Base-by-base conservation (phyloP, 2,113 vertebrate species). In the Halichoeres trimaculatus region DNA sequence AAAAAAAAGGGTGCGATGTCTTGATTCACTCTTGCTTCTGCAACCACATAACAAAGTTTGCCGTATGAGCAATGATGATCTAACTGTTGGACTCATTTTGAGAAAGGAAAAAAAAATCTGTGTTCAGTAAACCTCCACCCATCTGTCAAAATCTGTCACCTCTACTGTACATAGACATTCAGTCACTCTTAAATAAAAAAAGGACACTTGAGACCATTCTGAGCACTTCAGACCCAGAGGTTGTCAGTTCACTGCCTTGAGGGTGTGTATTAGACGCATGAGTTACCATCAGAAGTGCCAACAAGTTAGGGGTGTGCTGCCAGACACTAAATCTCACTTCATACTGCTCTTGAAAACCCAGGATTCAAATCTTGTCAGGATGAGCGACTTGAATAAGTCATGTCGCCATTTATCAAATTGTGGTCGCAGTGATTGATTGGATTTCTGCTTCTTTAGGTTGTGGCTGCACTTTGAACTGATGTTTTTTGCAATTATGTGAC, bases 1-100 rank as follows among this genome's bases (percentile, higher is more conserved):
- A 67, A 81, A 83, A 30, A n/a, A 85, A 20, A 71, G 85, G 65
- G 61, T 2, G 59, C 80, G 71, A 78, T 58, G 56, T 26, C 30
- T 41, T 86, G 70, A 80, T 78, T 78, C 58, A 38, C 35, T 4
- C 58, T 11, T 30, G 52, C 54, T 54, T 47, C 47, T 36, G 70
- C 19, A 30, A 67, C 67, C 77, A 47, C 74, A 80, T 40, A 4
- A 69, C n/a, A 67, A 60, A 47, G 45, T 9, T 48, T 63, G 62
- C 65, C 78, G 48, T 61, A 19, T 73, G 30, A 38, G 65, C 55
- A 34, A 58, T 40, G 64, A 65, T 81, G 67, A 89, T 53, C 16
- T 69, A 43, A 77, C 26, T 30, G 53, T 36, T 79, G 61, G 78
- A 70, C 0, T 71, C 17, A 19, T 65, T 64, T 66, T 14, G 40